phyloP scores from a whole-genome alignment of 2,113 vertebrate species.

The Phalacrocorax brasilianus region DNA sequence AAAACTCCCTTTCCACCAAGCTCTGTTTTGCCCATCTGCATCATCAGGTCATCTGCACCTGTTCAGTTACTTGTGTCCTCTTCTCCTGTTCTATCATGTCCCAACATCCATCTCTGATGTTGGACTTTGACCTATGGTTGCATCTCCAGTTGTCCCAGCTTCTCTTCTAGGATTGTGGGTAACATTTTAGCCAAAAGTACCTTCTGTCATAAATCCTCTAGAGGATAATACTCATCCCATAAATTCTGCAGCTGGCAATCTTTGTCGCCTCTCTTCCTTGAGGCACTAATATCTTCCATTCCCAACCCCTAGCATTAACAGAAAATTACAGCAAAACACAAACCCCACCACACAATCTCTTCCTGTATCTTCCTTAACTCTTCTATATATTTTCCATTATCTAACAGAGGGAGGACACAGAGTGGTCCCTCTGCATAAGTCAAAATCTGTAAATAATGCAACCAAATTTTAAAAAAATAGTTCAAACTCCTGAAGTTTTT shows the following conservation, averaged over 20 bases:
- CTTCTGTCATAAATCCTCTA: not conserved
- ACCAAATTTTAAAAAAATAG: not conserved
- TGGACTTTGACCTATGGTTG: not conserved
- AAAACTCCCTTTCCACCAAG: not conserved
- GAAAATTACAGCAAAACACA: not conserved
- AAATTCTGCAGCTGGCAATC: not conserved
- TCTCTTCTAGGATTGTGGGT: not conserved
- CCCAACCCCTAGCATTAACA: not conserved
- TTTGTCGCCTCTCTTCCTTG: not conserved
- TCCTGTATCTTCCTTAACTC: not conserved
- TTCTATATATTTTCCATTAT: not conserved
- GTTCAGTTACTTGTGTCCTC: not conserved
- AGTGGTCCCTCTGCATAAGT: not conserved
- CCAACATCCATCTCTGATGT: not conserved
- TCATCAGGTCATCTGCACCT: not conserved
- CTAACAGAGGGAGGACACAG: not conserved
- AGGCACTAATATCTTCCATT: not conserved
- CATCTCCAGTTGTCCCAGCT: not conserved
- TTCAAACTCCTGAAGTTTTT: not conserved
- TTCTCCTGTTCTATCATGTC: not conserved
- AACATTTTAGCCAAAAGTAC: not conserved
- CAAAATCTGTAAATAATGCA: not conserved
- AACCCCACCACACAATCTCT: not conserved
- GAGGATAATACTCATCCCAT: not conserved
- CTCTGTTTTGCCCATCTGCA: not conserved